Base-by-base conservation (phyloP, 2,113 vertebrate species). In the Lepus americanus region DNA sequence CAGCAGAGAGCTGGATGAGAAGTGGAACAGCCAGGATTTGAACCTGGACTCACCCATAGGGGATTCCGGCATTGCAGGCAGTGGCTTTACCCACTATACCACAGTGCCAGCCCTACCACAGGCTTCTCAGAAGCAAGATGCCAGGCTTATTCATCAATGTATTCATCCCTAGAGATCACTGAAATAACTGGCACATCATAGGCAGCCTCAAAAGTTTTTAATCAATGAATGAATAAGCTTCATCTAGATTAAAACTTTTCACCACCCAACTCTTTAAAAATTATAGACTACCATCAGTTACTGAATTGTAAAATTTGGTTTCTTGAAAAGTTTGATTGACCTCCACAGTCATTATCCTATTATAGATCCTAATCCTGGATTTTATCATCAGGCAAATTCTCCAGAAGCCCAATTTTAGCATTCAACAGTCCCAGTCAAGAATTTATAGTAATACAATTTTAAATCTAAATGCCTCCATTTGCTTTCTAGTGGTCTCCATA, bases 401-500 rank as follows among this genome's bases (percentile, higher is more conserved):
- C 29, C 23, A 87, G 83, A 89, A 92, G 44, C 10, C 25, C 44
- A 49, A 22, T 87, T 87, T 94, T 22, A 77, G 67, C 70, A 87
- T 72, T 59, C 20, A 87, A 80, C n/a, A 85, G 39, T 5, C n/a
- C n/a, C 22, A 92, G 69, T 89, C 59, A 85, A 76, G 53, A 89
- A 85, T 73, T 89, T 89, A 79, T 1, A 84, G 9, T 91, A 74
- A 94, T 74, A 67, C 12, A 53, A 85, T 89, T 89, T 94, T 63
- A 94, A 84, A 94, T 39, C 31, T 22, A 88, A 85, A 89, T 80
- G 51, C 66, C 49, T 74, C 72, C 31, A 86, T 31, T 82, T 94
- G 53, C 29, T 44, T 78, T 84, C 69, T 53, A 80, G n/a, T 36
- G 14, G 9, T 92, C 61, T 87, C 80, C 44, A 69, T 39, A 86